Evolutionary conservation across 1,140 invertebrate genomes (phyloP).

Genomic region (Linepithema humile): DNA sequence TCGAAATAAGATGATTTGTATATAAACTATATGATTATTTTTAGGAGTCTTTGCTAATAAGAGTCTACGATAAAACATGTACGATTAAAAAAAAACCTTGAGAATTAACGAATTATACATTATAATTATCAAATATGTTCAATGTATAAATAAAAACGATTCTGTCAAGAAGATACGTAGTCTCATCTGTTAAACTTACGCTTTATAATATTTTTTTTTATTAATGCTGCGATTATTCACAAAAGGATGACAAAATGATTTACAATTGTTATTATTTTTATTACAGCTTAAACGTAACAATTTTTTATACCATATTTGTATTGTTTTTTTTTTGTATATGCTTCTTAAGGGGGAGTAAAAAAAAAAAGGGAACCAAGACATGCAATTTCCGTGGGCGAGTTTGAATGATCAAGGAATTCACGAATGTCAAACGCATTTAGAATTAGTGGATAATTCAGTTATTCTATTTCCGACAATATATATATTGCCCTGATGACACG

Average conservation of each 20-base stretch:
- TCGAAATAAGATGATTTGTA: constrained; percentile 76
- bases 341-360: neutral
- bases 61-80: constrained; percentile 52
- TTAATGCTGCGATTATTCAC: constrained; percentile 40
- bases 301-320: constrained; percentile 62
- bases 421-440: constrained; percentile 23
- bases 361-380: neutral
- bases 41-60: constrained; percentile 63
- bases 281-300: constrained; percentile 69
- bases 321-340: constrained; percentile 2
- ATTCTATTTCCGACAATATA: constrained; percentile 28
- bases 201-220: constrained; percentile 1
- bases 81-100: constrained; percentile 59
- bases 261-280: constrained; percentile 63
- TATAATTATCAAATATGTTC: constrained; percentile 66
- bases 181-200: neutral
- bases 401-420: neutral
- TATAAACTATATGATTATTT: constrained; percentile 69
- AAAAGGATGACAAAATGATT: constrained; percentile 9
- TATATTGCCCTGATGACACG: constrained; percentile 7
- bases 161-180: constrained; percentile 27
- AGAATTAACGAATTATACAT: constrained; percentile 62
- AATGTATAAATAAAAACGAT: constrained; percentile 72
- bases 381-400: neutral
- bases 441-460: constrained; percentile 28